These are phyloP conservation scores for Oryzias javanicus DNA, from an alignment of 2,113 vertebrate genomes.

Conservation along the genomic window DNA sequence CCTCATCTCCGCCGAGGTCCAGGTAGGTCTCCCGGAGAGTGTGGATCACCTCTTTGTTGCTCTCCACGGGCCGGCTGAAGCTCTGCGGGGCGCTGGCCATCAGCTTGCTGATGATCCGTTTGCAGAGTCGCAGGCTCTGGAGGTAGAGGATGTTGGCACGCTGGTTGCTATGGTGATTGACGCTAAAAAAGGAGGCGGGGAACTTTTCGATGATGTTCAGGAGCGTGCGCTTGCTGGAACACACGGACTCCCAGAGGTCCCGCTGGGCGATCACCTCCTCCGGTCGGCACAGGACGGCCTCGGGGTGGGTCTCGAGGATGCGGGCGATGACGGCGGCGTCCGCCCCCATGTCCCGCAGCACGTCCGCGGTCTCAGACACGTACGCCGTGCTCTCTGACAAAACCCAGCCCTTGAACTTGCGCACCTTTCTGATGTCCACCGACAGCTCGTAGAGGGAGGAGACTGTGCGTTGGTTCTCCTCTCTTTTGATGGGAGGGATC, in stretches of 20 bases:
- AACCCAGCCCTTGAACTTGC: slow-evolving; percentile 55
- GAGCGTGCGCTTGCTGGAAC: slow-evolving; percentile 27
- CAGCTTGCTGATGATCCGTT: slow-evolving; percentile 54
- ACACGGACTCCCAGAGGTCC: slow-evolving; percentile 58
- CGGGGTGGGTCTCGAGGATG: slow-evolving; percentile 55
- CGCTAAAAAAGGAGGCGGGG: slow-evolving; percentile 50
- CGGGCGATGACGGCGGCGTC: slow-evolving; percentile 6
- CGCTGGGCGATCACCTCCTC: slow-evolving; percentile 43
- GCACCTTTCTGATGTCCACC: slow-evolving; percentile 53
- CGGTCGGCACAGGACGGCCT: slow-evolving; percentile 55
- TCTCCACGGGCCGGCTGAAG: slow-evolving; percentile 49
- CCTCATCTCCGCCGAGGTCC: slow-evolving; percentile 51
- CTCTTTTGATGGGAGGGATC: slow-evolving; percentile 11
- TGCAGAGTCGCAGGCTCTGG: slow-evolving; percentile 47
- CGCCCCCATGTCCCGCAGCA: slow-evolving; percentile 56
- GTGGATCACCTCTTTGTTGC: slow-evolving; percentile 59
- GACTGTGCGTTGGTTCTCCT: slow-evolving; percentile 50
- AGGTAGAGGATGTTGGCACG: slow-evolving; percentile 56
- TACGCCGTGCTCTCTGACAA: slow-evolving; percentile 38
- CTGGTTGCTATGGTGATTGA: slow-evolving; percentile 44
- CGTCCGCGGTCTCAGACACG: slow-evolving; percentile 36
- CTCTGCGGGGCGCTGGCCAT: slow-evolving; percentile 61
- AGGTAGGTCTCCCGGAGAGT: slow-evolving; percentile 58
- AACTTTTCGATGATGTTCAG: slow-evolving; percentile 59
- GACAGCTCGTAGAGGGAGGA: slow-evolving; percentile 53